Percentiles rank a stretch among this genome's conserved stretches.
These are phyloP conservation scores for Carapus acus DNA, from an alignment of 2,797 vertebrate species.

Conservation along the genomic window DNA sequence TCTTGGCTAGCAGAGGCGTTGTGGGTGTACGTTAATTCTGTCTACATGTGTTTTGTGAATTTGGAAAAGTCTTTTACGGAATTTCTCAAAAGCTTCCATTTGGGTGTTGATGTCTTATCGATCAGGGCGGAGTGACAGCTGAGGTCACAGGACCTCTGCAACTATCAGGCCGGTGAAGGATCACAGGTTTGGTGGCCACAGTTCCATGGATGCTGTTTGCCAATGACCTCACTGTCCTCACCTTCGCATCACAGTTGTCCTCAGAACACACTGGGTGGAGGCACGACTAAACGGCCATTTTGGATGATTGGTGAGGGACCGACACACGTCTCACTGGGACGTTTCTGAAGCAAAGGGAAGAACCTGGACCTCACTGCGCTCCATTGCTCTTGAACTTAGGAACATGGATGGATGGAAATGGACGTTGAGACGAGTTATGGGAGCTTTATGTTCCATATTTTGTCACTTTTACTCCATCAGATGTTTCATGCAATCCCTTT, in stretches of 20 bases:
- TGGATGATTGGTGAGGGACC: too few relatives aligned
- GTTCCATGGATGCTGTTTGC: background rate
- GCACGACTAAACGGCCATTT: too few relatives aligned
- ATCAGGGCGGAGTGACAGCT: too few relatives aligned
- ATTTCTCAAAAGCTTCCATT: slow-evolving; percentile 18
- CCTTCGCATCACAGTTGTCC: background rate
- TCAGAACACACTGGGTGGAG: too few relatives aligned
- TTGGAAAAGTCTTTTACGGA: slow-evolving; percentile 26
- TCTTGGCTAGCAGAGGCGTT: slow-evolving; percentile 1
- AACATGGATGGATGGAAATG: background rate
- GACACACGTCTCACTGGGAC: too few relatives aligned
- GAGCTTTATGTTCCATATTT: background rate
- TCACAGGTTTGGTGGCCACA: background rate
- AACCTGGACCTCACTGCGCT: too few relatives aligned
- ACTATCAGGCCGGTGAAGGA: background rate
- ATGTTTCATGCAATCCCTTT: too few relatives aligned
- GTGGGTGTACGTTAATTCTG: slow-evolving; percentile 7
- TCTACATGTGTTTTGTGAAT: slow-evolving; percentile 30
- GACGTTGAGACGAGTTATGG: background rate
- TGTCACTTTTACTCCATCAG: background rate
- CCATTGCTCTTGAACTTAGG: too few relatives aligned
- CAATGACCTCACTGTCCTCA: background rate
- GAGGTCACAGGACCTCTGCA: too few relatives aligned
- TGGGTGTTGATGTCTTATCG: slow-evolving; percentile 3
- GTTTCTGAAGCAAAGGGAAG: too few relatives aligned